A percentile compares a stretch with the other conserved stretches of the same genome.
These are phyloP conservation scores for Sipha flava DNA, from an alignment of 1,140 invertebrate species.

Conservation along the genomic window DNA sequence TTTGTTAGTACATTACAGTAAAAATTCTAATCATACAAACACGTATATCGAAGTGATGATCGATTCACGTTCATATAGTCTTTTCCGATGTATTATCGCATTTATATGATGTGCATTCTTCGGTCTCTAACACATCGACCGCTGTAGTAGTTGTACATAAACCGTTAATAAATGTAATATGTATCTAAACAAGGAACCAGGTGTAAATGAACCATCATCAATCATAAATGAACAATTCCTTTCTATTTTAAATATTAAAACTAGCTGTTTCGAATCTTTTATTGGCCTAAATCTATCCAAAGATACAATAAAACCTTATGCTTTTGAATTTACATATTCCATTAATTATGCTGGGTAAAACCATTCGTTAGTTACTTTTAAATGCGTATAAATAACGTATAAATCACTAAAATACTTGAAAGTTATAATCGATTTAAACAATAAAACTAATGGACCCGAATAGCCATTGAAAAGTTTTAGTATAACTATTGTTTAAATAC, in stretches of 20 bases:
- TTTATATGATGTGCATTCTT: too few relatives aligned
- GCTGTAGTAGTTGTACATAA: too few relatives aligned
- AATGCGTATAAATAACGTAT: background rate
- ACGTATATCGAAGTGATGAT: too few relatives aligned
- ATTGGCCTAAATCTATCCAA: background rate
- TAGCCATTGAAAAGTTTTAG: background rate
- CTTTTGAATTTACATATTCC: background rate
- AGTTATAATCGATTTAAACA: background rate
- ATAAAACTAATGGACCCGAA: background rate
- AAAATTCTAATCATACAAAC: too few relatives aligned
- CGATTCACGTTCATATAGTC: too few relatives aligned
- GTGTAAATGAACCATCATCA: background rate
- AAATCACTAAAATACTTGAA: background rate
- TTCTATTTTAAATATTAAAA: background rate
- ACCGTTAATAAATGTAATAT: too few relatives aligned
- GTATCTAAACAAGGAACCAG: too few relatives aligned
- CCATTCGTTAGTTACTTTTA: background rate
- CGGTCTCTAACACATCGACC: too few relatives aligned
- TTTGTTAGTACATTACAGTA: too few relatives aligned
- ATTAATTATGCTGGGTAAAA: background rate
- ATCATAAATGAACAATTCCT: too few relatives aligned
- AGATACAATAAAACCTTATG: conserved; percentile 1
- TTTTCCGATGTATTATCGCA: too few relatives aligned
- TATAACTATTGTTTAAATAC: background rate
- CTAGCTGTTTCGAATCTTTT: background rate